Conservation (phyloP, 2,888 invertebrate species). For the Corbicula japonica region DNA sequence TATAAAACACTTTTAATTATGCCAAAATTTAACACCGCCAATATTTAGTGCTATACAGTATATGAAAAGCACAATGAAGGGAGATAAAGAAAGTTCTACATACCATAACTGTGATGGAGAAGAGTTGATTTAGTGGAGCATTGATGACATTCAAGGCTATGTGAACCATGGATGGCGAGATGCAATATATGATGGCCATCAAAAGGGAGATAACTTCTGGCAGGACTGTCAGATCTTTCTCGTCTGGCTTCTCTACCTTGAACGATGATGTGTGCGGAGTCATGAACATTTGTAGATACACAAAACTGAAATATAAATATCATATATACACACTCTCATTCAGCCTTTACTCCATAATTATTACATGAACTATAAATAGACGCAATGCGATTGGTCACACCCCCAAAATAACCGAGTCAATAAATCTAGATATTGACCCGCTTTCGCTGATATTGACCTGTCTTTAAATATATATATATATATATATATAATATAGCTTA, state of each 20-base stretch:
- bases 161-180: constrained; percentile 73
- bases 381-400: no score
- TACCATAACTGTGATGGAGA: constrained; percentile 72
- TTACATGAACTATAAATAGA: no score
- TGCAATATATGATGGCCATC: constrained; percentile 72
- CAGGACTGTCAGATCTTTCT: constrained; percentile 75
- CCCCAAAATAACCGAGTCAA: no score
- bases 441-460: no score
- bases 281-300: constrained; percentile 80
- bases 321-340: constrained; percentile 18
- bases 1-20: no score
- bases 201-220: constrained; percentile 71
- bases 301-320: constrained; percentile 75
- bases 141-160: constrained; percentile 67
- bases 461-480: no score
- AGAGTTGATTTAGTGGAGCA: constrained; percentile 55
- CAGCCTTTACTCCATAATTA: no score
- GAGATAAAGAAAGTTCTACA: constrained; percentile 43
- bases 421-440: no score
- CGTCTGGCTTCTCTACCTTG: constrained; percentile 50
- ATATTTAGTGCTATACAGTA: no score
- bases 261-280: constrained; percentile 81
- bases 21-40: no score
- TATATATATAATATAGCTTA: no score
- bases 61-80: neutral